A percentile compares a stretch with the other conserved stretches of the same genome.
These are phyloP conservation scores for Narcine bancroftii DNA, from an alignment of 2,113 vertebrate species.

Conservation along the genomic window DNA sequence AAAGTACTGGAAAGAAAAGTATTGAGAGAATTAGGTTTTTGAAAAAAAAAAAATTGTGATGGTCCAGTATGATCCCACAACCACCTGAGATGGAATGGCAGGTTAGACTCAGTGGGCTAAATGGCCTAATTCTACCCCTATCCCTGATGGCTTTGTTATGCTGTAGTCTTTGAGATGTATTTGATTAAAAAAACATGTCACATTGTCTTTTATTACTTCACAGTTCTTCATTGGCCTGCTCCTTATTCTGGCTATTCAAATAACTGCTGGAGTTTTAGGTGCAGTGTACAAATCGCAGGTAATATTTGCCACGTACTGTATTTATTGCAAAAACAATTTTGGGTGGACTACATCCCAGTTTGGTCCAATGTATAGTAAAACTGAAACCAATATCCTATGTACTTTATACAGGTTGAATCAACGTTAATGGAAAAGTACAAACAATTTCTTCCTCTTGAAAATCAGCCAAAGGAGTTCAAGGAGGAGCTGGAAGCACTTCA, in stretches of 20 bases:
- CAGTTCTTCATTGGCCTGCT: slow-evolving; percentile 64
- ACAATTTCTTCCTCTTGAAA: neutral
- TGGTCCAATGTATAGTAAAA: neutral
- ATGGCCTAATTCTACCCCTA: too few species aligned
- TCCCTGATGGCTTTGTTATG: too few species aligned
- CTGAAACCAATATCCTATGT: neutral
- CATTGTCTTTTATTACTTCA: slow-evolving; percentile 22
- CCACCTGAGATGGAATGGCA: too few species aligned
- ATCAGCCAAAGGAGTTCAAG: neutral
- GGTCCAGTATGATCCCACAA: neutral
- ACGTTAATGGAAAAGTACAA: neutral
- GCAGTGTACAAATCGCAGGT: slow-evolving; percentile 52
- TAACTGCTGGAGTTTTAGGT: slow-evolving; percentile 54
- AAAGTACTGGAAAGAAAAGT: neutral
- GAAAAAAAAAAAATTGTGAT: neutral
- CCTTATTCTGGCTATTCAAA: slow-evolving; percentile 57
- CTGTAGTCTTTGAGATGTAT: neutral
- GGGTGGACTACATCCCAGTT: neutral
- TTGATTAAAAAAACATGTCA: neutral
- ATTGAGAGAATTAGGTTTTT: too few species aligned
- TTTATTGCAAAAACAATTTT: neutral
- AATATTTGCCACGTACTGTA: slow-evolving; percentile 24
- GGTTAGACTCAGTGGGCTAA: too few species aligned
- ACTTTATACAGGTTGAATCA: neutral
- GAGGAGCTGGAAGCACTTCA: neutral